Evolutionary conservation across 23 tunicate genomes (phyloP), one percentile per base, ranked within the genome.

Genomic region (Styela plicata): DNA sequence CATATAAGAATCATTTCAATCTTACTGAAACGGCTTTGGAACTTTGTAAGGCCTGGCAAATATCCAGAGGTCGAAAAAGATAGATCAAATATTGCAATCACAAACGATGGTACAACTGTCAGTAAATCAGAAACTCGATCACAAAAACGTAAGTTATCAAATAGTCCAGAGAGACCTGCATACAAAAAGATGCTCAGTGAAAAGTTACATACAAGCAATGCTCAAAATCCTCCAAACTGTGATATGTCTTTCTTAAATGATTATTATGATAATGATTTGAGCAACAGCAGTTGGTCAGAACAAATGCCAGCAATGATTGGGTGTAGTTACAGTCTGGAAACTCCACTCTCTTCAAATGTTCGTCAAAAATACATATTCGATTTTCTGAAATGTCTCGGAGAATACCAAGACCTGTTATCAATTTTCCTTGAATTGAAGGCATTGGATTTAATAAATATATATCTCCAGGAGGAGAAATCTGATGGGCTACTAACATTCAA

Each of bases 391-490:
- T 89, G 91, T 24, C 57, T 85, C 5, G 97, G 87, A 78, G 97
- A 91, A 74, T 91, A 83, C 61, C 90, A 91, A 53, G 97, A 91
- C 63, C 62, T 86, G 21, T 64, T 91, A n/a, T 91, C 97, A 7
- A 63, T 80, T 33, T 91, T 91, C 69, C 33, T 85, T 62, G 82
- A 85, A 57, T 64, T 36, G 22, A 79, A 86, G 33, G 97, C 82
- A 52, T 71, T 91, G 22, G 90, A 83, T 57, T 82, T 91, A 74
- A 82, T 91, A 2, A 64, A 74, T 22, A 68, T 82, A 24, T 91
- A 86, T 36, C 32, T 91, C 33, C 69, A 74, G 17, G 79, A 79
- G 34, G 57, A 79, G 33, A 66, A 74, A 0, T 80, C 82, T 44
- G 90, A 88, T 77, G 86, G 87, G 1, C 76, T 94, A 37, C 74